A percentile compares a stretch with the other conserved stretches of the same genome.
phyloP scores from a whole-genome alignment of 2,888 invertebrate genomes.

The Dynastes grantii region DNA sequence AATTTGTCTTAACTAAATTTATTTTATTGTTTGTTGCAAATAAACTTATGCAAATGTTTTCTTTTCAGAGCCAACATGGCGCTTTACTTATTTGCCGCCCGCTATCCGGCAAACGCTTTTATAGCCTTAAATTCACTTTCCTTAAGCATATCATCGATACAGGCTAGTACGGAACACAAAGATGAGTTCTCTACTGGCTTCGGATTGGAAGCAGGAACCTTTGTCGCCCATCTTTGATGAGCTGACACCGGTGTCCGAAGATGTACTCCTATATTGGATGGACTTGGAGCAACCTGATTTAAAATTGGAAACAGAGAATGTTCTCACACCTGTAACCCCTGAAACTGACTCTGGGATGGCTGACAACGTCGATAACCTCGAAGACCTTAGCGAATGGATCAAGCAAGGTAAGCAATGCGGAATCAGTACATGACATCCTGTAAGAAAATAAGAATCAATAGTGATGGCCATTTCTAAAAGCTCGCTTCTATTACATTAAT shows the following conservation, averaged over 20 bases:
- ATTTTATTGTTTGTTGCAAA: background rate
- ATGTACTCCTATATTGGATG: constrained; percentile 65
- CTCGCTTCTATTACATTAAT: no score
- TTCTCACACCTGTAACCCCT: constrained; percentile 67
- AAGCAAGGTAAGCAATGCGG: constrained; percentile 75
- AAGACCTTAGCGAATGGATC: constrained; percentile 76
- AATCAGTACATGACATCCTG: no score
- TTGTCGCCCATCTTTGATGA: constrained; percentile 71
- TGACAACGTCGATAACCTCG: constrained; percentile 72
- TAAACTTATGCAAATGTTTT: constrained; percentile 56
- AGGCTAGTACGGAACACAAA: constrained; percentile 56
- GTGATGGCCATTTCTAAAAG: no score
- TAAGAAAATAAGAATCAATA: background rate
- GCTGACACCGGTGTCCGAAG: constrained; percentile 64
- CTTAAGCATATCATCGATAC: constrained; percentile 53
- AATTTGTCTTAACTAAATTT: background rate
- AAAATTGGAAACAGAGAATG: constrained; percentile 62
- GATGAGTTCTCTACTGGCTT: constrained; percentile 65
- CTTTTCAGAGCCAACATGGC: constrained; percentile 89
- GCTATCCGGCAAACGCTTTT: constrained; percentile 74
- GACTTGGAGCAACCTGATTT: constrained; percentile 64
- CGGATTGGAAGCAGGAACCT: constrained; percentile 73
- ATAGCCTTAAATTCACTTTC: constrained; percentile 64
- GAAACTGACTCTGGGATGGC: constrained; percentile 79
- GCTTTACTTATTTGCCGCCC: constrained; percentile 78